phyloP scores from a whole-genome alignment of 2,888 invertebrate genomes.

The Fissipunctia ypsillon region DNA sequence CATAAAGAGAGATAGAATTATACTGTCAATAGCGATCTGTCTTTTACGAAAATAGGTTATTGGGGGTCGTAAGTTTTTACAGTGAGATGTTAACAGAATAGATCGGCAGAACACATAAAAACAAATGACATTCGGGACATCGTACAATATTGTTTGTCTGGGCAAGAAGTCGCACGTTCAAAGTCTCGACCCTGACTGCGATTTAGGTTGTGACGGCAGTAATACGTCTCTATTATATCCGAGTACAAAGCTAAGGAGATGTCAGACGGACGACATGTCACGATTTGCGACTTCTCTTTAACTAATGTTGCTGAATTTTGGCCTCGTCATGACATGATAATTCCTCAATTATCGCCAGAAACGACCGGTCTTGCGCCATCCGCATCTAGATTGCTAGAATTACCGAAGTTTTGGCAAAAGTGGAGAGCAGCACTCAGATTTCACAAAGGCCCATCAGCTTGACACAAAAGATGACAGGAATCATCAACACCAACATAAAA shows the following conservation, averaged over 20 bases:
- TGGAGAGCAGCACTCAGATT: too few relatives aligned
- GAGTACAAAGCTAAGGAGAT: conserved; percentile 19
- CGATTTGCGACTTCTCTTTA: not conserved
- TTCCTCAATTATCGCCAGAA: too few relatives aligned
- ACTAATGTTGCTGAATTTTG: not conserved
- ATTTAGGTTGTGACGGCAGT: conserved; percentile 24
- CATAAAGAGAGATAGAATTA: too few relatives aligned
- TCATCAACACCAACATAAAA: too few relatives aligned
- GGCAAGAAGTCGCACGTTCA: conserved; percentile 14
- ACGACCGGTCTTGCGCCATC: too few relatives aligned
- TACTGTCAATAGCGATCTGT: too few relatives aligned
- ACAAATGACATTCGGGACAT: conserved; percentile 7
- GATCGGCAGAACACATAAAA: not conserved
- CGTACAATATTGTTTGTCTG: conserved; percentile 2
- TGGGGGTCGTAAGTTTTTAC: not conserved
- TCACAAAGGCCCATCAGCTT: too few relatives aligned
- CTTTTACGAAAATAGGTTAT: too few relatives aligned
- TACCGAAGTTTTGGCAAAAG: too few relatives aligned
- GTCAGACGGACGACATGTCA: not conserved
- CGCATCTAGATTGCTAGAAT: too few relatives aligned
- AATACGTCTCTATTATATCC: conserved; percentile 28
- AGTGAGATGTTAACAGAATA: not conserved
- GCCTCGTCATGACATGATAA: not conserved
- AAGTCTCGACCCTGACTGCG: conserved; percentile 38
- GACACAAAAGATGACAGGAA: too few relatives aligned